These are phyloP conservation scores for Lathamus discolor DNA, from an alignment of 2,113 vertebrate genomes.

Conservation along the genomic window DNA sequence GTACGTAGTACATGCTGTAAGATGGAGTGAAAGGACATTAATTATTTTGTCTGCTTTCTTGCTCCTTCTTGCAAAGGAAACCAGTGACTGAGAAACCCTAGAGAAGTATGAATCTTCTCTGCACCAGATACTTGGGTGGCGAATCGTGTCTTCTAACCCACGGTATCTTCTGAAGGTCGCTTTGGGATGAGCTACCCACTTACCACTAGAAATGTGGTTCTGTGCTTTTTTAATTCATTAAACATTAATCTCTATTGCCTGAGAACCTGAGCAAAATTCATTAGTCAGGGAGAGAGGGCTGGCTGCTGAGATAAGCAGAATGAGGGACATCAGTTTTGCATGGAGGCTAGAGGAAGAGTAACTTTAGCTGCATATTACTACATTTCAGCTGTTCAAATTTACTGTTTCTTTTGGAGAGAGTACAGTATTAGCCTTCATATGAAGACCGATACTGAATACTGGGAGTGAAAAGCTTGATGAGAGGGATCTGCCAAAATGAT, in stretches of 20 bases:
- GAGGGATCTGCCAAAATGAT: neutral
- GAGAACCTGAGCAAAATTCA: neutral
- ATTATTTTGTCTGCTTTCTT: neutral
- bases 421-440: neutral
- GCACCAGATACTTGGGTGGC: neutral
- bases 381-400: neutral
- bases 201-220: neutral
- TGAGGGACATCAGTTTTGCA: neutral
- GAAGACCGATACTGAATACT: neutral
- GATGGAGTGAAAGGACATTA: neutral
- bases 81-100: neutral
- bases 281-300: neutral
- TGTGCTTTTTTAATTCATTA: neutral
- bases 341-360: neutral
- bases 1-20: neutral
- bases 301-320: neutral
- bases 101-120: neutral
- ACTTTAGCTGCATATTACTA: neutral
- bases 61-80: neutral
- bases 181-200: neutral
- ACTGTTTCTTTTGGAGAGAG: neutral
- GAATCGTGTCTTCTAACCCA: accelerated
- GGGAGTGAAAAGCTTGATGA: neutral
- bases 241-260: neutral
- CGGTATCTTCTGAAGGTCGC: accelerated